Evolutionary conservation across 2,113 vertebrate genomes (phyloP).

Genomic region (Conger conger): DNA sequence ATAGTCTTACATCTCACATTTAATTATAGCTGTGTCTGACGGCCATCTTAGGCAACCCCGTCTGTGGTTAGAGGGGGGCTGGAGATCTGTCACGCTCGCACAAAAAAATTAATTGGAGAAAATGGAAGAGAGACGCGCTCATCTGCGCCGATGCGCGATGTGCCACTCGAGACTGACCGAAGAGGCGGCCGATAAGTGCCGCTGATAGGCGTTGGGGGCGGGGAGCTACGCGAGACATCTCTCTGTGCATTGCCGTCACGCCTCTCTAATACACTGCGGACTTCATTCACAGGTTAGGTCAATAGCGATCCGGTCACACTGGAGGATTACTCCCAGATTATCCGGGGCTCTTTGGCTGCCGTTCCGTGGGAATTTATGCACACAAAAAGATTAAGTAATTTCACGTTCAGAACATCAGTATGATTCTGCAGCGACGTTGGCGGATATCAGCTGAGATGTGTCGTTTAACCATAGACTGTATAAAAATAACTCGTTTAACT

Average conservation of each 20-base stretch:
- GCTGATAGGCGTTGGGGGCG: not conserved
- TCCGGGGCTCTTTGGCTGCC: not conserved
- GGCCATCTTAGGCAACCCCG: not conserved
- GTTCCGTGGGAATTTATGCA: not conserved
- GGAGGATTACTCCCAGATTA: constrained; percentile 17
- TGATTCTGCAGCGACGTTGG: not conserved
- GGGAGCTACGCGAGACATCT: not conserved
- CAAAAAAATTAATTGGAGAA: constrained; percentile 8
- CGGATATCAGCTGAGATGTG: not conserved
- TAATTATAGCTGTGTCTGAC: constrained; percentile 17
- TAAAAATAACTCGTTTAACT: too few relatives aligned
- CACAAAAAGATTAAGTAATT: too few relatives aligned
- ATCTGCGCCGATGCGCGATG: not conserved
- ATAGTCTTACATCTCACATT: constrained; percentile 17
- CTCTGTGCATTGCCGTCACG: not conserved
- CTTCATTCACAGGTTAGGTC: not conserved
- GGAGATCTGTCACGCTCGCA: constrained; percentile 1
- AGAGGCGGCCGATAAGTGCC: not conserved
- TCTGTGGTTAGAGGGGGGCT: not conserved
- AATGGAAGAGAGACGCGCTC: not conserved
- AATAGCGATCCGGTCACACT: not conserved
- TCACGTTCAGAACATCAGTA: not conserved
- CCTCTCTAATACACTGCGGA: not conserved
- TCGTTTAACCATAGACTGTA: too few relatives aligned
- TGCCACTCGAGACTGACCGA: not conserved